Evolutionary conservation across 2,113 vertebrate genomes (phyloP), one percentile per base, ranked within the genome.

Genomic region (Oncorhynchus masou): DNA sequence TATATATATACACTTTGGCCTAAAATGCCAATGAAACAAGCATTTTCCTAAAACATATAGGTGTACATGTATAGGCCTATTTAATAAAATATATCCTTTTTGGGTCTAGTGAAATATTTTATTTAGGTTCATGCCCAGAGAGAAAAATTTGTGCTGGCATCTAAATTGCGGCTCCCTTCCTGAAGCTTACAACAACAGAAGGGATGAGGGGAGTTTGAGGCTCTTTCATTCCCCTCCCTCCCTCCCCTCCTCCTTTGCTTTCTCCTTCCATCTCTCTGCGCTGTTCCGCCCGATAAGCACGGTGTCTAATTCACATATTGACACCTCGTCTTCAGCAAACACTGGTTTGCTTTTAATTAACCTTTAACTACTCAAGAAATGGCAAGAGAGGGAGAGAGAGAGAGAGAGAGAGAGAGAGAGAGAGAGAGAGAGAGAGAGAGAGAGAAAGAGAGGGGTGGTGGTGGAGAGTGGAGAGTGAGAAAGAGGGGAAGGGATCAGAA

Each of bases 321-420:
- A 83, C 81, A 83, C 76, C 49, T 81, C 69, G 27, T 51, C 65
- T 75, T 76, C 76, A 72, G 73, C 74, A 82, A 87, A 83, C 67
- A 82, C 70, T 68, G 73, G 24, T 78, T 75, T 79, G 68, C 74
- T 72, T 77, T 87, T 83, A 85, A 85, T 87, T 83, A 81, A 79
- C 77, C 73, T 83, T 79, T 77, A 83, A 81, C 74, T 71, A 78
- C 77, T 60, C 34, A 74, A 76, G 39, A 69, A 70, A 54, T 25
- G 25, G 19, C 60, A 66, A 80, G 72, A 54, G 22, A 75, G 67
- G 19, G 29, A 69, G 68, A 27, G 71, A 45, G 27, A 57, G 57
- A 66, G 25, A 70, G 51, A 73, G 65, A 66, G 19, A 73, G 66
- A 48, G 22, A 70, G 70, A 60, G 70, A 31, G 20, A 49, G n/a